Evolutionary conservation across 2,888 invertebrate species (phyloP).

Genomic region (Lathronympha strigana): DNA sequence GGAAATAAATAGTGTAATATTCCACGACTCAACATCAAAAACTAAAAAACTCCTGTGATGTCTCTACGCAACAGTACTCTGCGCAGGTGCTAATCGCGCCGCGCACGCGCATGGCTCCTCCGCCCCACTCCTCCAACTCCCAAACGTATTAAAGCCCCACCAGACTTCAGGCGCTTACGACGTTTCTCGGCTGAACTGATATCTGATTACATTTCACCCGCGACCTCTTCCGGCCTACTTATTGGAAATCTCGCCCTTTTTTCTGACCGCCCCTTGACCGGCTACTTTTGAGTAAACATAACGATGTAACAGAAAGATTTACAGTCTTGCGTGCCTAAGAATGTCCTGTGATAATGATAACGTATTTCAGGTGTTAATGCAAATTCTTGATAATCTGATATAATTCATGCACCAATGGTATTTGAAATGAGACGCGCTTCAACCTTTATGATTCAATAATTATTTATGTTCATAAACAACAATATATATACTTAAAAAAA

Average conservation of each 20-base stretch:
- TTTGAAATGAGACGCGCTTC: no score
- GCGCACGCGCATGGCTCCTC: conserved; percentile 55
- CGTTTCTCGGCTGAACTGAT: conserved; percentile 64
- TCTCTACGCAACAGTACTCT: conserved; percentile 50
- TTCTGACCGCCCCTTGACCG: conserved; percentile 60
- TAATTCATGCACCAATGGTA: background rate
- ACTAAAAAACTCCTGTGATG: background rate
- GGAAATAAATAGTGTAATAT: background rate
- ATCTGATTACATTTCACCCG: conserved; percentile 70
- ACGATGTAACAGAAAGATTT: conserved; percentile 12
- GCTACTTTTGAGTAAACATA: conserved; percentile 61
- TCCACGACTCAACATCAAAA: background rate
- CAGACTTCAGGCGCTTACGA: conserved; percentile 64
- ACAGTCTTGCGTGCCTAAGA: background rate
- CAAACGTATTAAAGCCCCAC: background rate
- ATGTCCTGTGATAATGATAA: background rate
- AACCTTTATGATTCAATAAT: no score
- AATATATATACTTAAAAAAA: background rate
- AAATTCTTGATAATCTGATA: background rate
- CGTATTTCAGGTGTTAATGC: background rate
- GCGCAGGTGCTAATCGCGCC: conserved; percentile 72
- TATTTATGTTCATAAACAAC: background rate
- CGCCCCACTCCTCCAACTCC: conserved; percentile 1
- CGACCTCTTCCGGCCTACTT: conserved; percentile 77
- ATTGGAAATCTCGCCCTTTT: conserved; percentile 75